Base-by-base conservation (phyloP, 1,140 invertebrate genomes). In the Steinernema feltiae region DNA sequence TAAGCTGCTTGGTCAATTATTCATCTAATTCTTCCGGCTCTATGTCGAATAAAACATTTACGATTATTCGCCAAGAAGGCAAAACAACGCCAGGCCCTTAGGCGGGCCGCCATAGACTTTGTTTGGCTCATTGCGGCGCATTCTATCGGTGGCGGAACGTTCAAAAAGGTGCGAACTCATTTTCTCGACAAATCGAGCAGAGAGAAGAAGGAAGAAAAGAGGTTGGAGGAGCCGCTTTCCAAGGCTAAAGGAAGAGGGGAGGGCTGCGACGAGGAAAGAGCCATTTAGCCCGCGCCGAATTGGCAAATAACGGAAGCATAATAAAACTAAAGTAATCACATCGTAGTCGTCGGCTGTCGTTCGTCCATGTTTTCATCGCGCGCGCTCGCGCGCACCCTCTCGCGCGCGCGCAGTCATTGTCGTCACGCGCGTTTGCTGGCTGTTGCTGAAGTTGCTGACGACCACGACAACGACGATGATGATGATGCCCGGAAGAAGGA, bases 281-380 rank as follows among this genome's bases (percentile, higher is more conserved):
- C 53, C 53, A 63, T 63, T 63, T 27, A 63, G 53, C 53, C 24
- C 24, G 53, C 15, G 53, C 53, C 53, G 53, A 63, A 63, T 63
- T 63, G 53, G 53, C 53, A 63, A 63, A 63, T 63, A 63, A 63
- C 53, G 53, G 53, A 63, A 63, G 53, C 53, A 63, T 63, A 63
- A 63, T 63, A 63, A 63, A 63, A 63, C 53, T 63, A 63, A 63
- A 63, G 53, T 63, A 63, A 63, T 63, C 53, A 63, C 53, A 63
- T 63, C 53, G 53, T 63, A 63, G 53, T 63, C 53, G 53, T 63
- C 53, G 53, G 53, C 53, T 63, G 53, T 63, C 53, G 15, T 63
- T 63, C 24, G 53, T 15, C 53, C 53, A 27, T 63, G 53, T 63
- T 63, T 63, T 63, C 53, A 63, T 63, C 53, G 53, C 53, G 53